Conservation (phyloP, 1,140 invertebrate species). For the Cyrtorhinus lividipennis region DNA sequence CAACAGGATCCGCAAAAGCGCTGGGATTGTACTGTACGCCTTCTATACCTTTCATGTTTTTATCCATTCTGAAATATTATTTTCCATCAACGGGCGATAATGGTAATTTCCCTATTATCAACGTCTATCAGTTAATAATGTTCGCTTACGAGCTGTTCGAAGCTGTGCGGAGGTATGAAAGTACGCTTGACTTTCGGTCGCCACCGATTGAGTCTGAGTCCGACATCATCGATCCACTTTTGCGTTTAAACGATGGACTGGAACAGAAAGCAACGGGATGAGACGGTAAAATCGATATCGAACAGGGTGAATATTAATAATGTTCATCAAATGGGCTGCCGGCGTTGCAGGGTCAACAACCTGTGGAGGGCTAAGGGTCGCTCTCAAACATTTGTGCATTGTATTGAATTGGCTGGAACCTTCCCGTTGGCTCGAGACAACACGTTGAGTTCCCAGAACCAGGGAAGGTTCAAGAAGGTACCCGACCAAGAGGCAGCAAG, state of each 20-base stretch:
- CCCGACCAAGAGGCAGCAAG: too few species aligned
- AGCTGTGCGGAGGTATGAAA: constrained; percentile 12
- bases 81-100: background rate
- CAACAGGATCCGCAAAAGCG: background rate
- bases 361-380: too few species aligned
- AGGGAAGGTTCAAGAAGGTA: too few species aligned
- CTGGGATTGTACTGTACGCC: constrained; percentile 30
- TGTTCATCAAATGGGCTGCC: too few species aligned
- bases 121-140: background rate
- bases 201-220: background rate
- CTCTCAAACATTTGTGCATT: too few species aligned
- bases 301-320: too few species aligned
- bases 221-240: background rate
- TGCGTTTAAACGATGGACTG: constrained; percentile 9
- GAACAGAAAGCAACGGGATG: background rate
- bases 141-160: constrained; percentile 23
- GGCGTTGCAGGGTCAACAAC: too few species aligned
- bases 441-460: too few species aligned
- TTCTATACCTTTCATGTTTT: constrained; percentile 14
- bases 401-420: too few species aligned
- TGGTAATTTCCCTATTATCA: background rate
- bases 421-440: too few species aligned
- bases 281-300: too few species aligned
- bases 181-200: background rate
- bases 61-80: background rate